These are phyloP conservation scores for Ophiothrix spiculata DNA, from an alignment of 35 echinoderm and acorn worm genomes.

Conservation along the genomic window DNA sequence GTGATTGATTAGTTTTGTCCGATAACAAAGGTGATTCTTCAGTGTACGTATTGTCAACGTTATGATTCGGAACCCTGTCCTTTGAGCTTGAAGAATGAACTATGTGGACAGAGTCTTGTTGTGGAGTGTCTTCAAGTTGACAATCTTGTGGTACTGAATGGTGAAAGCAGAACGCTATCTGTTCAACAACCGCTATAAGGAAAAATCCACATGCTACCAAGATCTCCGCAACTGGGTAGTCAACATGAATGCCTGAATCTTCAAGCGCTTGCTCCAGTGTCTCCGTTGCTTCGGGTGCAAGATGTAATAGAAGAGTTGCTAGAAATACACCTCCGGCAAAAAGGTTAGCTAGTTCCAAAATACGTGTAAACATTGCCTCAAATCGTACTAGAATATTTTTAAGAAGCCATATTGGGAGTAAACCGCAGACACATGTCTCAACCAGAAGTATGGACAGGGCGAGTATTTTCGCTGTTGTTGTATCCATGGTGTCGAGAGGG, in stretches of 20 bases:
- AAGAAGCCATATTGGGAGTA: background rate
- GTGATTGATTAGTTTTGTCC: too few relatives aligned
- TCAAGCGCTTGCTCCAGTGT: conserved; percentile 4
- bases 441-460: background rate
- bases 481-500: background rate
- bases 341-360: background rate
- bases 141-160: too few relatives aligned
- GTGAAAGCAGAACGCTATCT: background rate
- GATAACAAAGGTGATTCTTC: too few relatives aligned
- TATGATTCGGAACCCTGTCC: too few relatives aligned
- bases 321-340: conserved; percentile 46
- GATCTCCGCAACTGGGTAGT: conserved; percentile 22
- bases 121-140: too few relatives aligned
- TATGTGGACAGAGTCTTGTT: too few relatives aligned
- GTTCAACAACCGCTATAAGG: conserved; percentile 13
- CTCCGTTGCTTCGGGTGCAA: conserved; percentile 25
- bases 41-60: too few relatives aligned
- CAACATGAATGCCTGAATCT: background rate
- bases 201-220: conserved; percentile 30
- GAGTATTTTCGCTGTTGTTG: background rate
- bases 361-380: background rate
- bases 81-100: too few relatives aligned
- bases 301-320: conserved; percentile 21
- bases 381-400: background rate
- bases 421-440: background rate